Evolutionary conservation across 1,140 invertebrate species (phyloP).

Genomic region (Musca domestica): DNA sequence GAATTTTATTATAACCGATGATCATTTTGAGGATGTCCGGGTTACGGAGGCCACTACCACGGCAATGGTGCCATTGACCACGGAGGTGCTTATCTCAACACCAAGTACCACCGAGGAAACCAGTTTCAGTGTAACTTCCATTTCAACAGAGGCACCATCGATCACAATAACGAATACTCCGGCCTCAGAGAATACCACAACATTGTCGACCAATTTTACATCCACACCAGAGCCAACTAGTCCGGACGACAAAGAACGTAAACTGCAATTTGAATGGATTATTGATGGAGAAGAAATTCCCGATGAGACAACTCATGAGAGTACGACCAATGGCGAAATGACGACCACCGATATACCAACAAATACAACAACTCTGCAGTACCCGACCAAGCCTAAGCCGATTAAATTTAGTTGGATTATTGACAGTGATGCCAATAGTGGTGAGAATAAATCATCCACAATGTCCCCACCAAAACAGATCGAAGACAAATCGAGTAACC

Average conservation of each 20-base stretch:
- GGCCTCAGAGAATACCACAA: no score
- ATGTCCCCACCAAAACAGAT: no score
- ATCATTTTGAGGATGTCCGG: neutral
- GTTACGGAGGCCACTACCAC: neutral
- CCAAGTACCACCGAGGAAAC: neutral
- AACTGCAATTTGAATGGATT: conserved; percentile 33
- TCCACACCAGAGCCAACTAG: neutral
- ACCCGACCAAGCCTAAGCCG: conserved; percentile 30
- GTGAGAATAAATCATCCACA: conserved; percentile 26
- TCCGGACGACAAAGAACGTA: conserved; percentile 1
- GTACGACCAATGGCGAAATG: neutral
- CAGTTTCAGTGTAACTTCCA: neutral
- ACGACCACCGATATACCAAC: neutral
- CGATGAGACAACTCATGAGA: neutral
- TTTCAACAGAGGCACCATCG: no score
- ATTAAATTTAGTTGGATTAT: conserved; percentile 43
- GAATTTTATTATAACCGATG: conserved; percentile 27
- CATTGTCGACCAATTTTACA: neutral
- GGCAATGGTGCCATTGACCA: neutral
- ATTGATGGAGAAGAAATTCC: conserved; percentile 28
- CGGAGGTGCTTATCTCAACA: neutral
- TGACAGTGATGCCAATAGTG: conserved; percentile 34
- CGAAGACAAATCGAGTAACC: no score
- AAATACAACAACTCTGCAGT: neutral
- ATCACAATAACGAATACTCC: no score